These are phyloP conservation scores for Nesogale talazaci DNA, from an alignment of 2,113 vertebrate species.

Conservation along the genomic window DNA sequence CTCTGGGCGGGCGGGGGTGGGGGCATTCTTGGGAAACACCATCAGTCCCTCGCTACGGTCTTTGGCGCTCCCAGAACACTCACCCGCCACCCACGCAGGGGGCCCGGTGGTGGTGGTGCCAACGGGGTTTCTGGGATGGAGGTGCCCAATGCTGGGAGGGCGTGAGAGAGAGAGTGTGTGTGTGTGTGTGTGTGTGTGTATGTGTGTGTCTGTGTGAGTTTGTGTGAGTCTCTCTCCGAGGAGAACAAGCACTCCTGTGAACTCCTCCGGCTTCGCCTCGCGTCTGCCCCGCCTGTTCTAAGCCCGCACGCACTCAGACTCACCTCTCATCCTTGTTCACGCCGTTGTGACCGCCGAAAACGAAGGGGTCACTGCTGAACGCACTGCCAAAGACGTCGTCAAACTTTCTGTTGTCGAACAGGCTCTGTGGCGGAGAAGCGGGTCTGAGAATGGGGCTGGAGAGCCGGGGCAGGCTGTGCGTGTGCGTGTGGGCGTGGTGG, in stretches of 20 bases:
- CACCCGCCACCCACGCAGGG: neutral
- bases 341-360: slow-evolving; percentile 97
- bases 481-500: too few species aligned
- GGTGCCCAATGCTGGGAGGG: neutral
- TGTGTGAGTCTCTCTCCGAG: too few species aligned
- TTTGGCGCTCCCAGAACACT: too few species aligned
- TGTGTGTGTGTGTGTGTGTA: too few species aligned
- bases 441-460: slow-evolving; percentile 19
- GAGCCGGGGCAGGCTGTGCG: neutral
- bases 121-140: neutral
- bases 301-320: slow-evolving; percentile 65
- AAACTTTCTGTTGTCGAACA: slow-evolving; percentile 92
- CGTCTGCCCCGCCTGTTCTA: neutral
- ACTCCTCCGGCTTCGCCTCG: neutral
- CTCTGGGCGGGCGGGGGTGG: neutral
- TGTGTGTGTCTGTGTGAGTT: too few species aligned
- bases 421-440: slow-evolving; percentile 82
- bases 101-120: neutral
- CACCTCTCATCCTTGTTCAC: slow-evolving; percentile 96
- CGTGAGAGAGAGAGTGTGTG: too few species aligned
- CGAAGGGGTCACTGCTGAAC: slow-evolving; percentile 92
- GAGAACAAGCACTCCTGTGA: neutral
- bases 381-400: slow-evolving; percentile 97
- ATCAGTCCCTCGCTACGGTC: neutral
- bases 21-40: neutral